Base-by-base conservation (phyloP, 1,140 invertebrate genomes). In the Coenobita brevimanus region DNA sequence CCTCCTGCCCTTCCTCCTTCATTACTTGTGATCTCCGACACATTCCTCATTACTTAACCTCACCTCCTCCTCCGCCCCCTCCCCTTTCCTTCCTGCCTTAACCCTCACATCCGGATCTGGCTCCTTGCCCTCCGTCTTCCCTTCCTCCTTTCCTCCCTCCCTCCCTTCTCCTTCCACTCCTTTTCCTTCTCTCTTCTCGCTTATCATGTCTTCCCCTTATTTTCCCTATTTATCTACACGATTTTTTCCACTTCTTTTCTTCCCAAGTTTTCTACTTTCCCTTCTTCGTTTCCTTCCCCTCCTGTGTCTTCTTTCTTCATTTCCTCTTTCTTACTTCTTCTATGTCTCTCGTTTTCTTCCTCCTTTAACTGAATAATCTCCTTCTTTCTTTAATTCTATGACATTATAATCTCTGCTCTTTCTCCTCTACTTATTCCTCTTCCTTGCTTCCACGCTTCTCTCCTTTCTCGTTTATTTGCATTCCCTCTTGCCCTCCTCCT, bases 341-440 rank as follows among this genome's bases (percentile, higher is more conserved):
- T 67, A 36, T 82, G 36, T 62, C 54, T 62, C 57, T 80, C 54
- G 33, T 17, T 64, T 43, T 82, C 36, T 82, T 21, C 43, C 3
- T 43, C 38, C 57, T 0, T 41, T 38, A 38, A 36, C 38, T 38
- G 6, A 3, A 33, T 33, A 57, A 0, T 6, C 0, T 3, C 10
- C 1, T 13, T 79, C 1, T 54, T 1, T 54, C 13, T 3, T 1
- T n/a, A 0, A 2, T 13, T 79, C 0, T 79, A 4, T 50, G 1
- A n/a, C n/a, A 0, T 10, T 21, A 24, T 21, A 10, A 13, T 6
- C 17, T 50, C 15, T 50, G 4, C 17, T n/a, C 30, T 17, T 79
- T 27, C 24, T 24, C 54, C n/a, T 50, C 21, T 50, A 6, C 54
- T 13, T 79, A 13, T 43, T 13, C 54, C n/a, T 43, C n/a, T 78